phyloP scores from a whole-genome alignment of 2,113 vertebrate species.

The Hyla sarda region DNA sequence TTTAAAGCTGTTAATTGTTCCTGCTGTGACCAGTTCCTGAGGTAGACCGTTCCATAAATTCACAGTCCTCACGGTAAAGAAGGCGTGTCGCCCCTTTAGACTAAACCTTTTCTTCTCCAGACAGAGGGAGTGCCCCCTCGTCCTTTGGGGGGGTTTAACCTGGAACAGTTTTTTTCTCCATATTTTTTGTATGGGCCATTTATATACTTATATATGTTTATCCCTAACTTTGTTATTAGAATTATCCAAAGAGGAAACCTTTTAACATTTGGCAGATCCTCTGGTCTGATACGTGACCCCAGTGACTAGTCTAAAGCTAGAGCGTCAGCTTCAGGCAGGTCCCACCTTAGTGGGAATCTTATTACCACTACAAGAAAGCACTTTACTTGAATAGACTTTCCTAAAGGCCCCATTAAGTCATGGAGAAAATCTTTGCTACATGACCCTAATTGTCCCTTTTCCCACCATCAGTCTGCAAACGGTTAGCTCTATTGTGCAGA shows the following conservation, averaged over 20 bases:
- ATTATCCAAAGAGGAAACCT: not conserved
- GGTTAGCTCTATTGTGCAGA: not conserved
- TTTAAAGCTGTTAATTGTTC: too few species aligned
- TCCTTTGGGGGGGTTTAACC: too few species aligned
- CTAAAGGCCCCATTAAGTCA: not conserved
- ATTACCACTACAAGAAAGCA: not conserved
- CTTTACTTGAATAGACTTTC: not conserved
- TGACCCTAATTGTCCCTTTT: slow-evolving; percentile 14
- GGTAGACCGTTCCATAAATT: too few species aligned
- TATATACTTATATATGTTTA: too few species aligned
- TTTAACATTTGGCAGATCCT: not conserved
- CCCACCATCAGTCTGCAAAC: not conserved
- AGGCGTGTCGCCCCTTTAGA: too few species aligned
- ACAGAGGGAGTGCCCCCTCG: too few species aligned
- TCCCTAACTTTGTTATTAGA: too few species aligned
- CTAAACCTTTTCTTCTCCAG: too few species aligned
- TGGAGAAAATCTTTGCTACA: not conserved
- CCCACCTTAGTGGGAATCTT: not conserved
- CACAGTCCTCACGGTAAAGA: too few species aligned
- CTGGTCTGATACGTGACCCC: not conserved
- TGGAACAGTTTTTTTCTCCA: too few species aligned
- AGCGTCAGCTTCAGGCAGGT: not conserved
- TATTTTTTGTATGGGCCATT: too few species aligned
- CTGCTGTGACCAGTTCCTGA: too few species aligned
- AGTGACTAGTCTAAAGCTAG: not conserved